Conservation (phyloP, 2,797 vertebrate species). For the Amblyraja radiata region DNA sequence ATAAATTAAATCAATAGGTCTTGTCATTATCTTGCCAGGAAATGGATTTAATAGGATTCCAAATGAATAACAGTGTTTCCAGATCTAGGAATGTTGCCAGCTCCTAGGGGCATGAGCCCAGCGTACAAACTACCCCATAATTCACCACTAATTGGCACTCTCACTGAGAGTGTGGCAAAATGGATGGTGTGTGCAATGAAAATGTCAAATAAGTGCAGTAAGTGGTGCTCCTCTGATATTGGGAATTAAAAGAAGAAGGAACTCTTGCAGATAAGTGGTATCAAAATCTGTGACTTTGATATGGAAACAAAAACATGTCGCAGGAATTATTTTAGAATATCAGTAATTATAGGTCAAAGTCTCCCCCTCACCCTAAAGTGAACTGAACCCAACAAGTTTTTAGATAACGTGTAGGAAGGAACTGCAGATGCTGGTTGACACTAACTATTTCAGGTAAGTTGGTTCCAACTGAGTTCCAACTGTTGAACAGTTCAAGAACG, state of each 20-base stretch:
- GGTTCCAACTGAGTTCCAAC: not conserved
- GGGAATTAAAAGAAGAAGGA: not conserved
- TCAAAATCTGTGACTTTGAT: not conserved
- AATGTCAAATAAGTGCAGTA: conserved; percentile 4
- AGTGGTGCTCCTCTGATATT: conserved; percentile 23
- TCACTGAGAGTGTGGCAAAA: not conserved
- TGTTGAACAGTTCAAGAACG: no score
- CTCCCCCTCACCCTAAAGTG: not conserved
- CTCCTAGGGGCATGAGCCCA: conserved; percentile 17
- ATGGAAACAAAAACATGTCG: not conserved
- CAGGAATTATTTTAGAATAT: not conserved
- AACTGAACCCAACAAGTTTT: not conserved
- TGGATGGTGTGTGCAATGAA: conserved; percentile 25
- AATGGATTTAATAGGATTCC: conserved; percentile 25
- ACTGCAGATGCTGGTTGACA: no score
- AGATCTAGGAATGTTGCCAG: conserved; percentile 27
- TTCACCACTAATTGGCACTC: conserved; percentile 31
- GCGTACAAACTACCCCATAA: conserved; percentile 14
- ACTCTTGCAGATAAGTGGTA: not conserved
- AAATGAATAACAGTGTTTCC: conserved; percentile 7
- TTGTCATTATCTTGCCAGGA: conserved; percentile 2
- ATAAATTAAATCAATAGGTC: conserved; percentile 6
- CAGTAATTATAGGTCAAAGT: not conserved
- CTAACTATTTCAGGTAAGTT: not conserved
- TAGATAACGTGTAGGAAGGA: no score